phyloP scores from a whole-genome alignment of 2,888 invertebrate species.

The Melanargia galathea region DNA sequence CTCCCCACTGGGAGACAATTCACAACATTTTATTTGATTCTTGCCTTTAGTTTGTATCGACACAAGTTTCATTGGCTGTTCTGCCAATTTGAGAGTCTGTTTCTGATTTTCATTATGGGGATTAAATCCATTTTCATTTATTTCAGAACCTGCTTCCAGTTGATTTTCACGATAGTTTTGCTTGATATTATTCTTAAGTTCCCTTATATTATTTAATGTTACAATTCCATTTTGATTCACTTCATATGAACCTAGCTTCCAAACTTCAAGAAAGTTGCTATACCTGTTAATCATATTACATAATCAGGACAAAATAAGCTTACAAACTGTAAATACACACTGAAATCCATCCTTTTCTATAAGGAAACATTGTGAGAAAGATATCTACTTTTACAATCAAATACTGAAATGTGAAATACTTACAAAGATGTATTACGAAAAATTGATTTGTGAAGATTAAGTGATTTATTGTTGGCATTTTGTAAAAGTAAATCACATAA shows the following conservation, averaged over 20 bases:
- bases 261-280: constrained; percentile 78
- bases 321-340: neutral
- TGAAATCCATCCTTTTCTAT: too few relatives aligned
- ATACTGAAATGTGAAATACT: too few relatives aligned
- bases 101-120: constrained; percentile 37
- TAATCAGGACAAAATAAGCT: neutral
- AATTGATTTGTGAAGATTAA: too few relatives aligned
- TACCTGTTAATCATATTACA: constrained; percentile 61
- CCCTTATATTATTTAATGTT: constrained; percentile 47
- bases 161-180: constrained; percentile 45
- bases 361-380: too few relatives aligned
- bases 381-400: too few relatives aligned
- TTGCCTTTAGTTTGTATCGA: constrained; percentile 85
- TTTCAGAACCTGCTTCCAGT: constrained; percentile 62
- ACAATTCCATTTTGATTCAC: constrained; percentile 83
- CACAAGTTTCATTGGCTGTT: constrained; percentile 86
- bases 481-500: too few relatives aligned
- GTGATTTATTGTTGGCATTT: too few relatives aligned
- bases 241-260: constrained; percentile 77
- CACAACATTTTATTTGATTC: constrained; percentile 86
- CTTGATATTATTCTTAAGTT: constrained; percentile 43
- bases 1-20: constrained; percentile 86
- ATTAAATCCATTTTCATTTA: constrained; percentile 33
- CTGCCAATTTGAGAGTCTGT: constrained; percentile 64
- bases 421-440: too few relatives aligned